Evolutionary conservation across 2,113 vertebrate genomes (phyloP).

Genomic region (Corythoichthys haematopterus): DNA sequence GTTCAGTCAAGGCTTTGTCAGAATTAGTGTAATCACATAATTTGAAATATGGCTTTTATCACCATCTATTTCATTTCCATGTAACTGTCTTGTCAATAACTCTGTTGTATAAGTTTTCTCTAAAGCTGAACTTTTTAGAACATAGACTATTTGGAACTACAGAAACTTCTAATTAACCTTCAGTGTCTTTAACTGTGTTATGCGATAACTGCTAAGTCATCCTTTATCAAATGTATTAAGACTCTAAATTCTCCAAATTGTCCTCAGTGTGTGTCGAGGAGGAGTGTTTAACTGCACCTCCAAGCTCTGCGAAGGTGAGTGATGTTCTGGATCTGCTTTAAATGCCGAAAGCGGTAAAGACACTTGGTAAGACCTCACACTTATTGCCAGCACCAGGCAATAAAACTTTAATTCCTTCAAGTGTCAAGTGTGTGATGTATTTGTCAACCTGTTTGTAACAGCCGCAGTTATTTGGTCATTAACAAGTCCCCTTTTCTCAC

Average conservation of each 20-base stretch:
- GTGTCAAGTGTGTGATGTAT: not conserved
- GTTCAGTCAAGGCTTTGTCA: too few species aligned
- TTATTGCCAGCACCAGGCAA: not conserved
- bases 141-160: not conserved
- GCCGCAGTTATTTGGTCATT: not conserved
- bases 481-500: not conserved
- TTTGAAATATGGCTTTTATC: too few species aligned
- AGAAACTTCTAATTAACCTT: not conserved
- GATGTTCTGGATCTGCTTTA: constrained; percentile 9
- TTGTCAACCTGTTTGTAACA: not conserved
- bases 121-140: too few species aligned
- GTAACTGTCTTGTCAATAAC: too few species aligned
- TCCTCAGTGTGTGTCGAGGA: constrained; percentile 68
- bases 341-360: not conserved
- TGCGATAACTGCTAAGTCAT: not conserved
- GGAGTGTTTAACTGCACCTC: constrained; percentile 77
- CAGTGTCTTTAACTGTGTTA: not conserved
- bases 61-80: too few species aligned
- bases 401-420: not conserved
- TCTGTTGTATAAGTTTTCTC: too few species aligned
- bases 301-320: constrained; percentile 75
- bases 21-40: too few species aligned
- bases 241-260: not conserved
- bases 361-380: not conserved
- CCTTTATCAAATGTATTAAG: not conserved